Evolutionary conservation across 2,888 invertebrate genomes (phyloP), one percentile per base, ranked within the genome.

Genomic region (Zonitis immaculata): DNA sequence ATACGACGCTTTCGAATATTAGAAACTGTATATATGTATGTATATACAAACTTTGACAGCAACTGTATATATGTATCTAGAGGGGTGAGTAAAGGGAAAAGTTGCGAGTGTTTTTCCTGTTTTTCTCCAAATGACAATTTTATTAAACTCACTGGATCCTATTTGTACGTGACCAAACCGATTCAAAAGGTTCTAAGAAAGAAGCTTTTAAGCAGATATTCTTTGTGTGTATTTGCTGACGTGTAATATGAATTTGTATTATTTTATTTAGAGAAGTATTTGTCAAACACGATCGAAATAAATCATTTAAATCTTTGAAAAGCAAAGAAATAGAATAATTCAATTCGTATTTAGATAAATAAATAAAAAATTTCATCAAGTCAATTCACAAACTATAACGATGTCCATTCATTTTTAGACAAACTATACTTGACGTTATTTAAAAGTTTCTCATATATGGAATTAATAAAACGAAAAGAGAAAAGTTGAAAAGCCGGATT

Each of bases 91-190:
- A 8, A 27, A 9, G 9, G 2, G 16, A 8, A 16, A 1, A 8
- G 8, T 35, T 35, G 8, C 16, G 9, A 16, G 27, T 35, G 18
- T 35, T 35, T 35, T 18, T 16, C n/a, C n/a, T n/a, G n/a, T n/a
- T 35, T 16, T 22, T 22, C 5, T 22, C 12, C 12, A 18, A 35
- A 35, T 5, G 39, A 48, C 25, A 48, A 16, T 26, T 42, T 44
- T 44, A 44, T 44, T 44, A 44, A 44, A 44, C 26, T 14, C 35
- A 16, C 35, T 6, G 35, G 28, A 32, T 26, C 35, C 26, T 28
- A 46, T 51, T 51, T 32, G 20, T 49, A 52, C 44, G 48, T 52
- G 48, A 39, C 42, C 32, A 28, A 39, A 22, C 14, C 30, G 25
- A 25, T 12, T 39, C 48, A 11, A 42, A 27, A 42, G 26, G 48